These are phyloP conservation scores for Ianthella basta DNA, from an alignment of 37 sponge, comb jelly and placozoan species.

Conservation along the genomic window DNA sequence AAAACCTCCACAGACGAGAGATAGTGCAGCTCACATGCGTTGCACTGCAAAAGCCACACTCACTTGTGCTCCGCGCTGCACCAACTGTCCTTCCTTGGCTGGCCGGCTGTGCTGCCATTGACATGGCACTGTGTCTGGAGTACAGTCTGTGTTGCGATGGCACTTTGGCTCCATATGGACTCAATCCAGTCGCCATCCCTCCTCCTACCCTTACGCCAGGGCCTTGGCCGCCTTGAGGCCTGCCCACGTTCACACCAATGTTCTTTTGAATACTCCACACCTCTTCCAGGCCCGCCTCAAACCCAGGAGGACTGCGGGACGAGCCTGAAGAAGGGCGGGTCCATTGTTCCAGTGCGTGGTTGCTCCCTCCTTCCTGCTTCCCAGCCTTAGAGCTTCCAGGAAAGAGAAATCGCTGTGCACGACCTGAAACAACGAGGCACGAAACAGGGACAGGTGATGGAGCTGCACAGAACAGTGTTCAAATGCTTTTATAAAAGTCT, in stretches of 20 bases:
- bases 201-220: too few relatives aligned
- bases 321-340: neutral
- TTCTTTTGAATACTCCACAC: slow-evolving; percentile 80
- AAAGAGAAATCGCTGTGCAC: neutral
- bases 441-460: too few relatives aligned
- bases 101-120: slow-evolving; percentile 11
- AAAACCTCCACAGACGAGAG: too few relatives aligned
- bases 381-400: neutral
- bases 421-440: neutral
- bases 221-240: too few relatives aligned
- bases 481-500: too few relatives aligned
- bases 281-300: slow-evolving; percentile 68
- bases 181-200: too few relatives aligned
- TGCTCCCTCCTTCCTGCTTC: slow-evolving; percentile 7
- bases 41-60: neutral
- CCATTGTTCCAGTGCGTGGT: neutral
- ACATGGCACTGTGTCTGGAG: slow-evolving; percentile 20
- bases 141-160: neutral
- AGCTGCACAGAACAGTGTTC: too few relatives aligned
- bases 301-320: slow-evolving; percentile 15
- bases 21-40: too few relatives aligned
- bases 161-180: too few relatives aligned
- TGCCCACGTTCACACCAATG: slow-evolving; percentile 35
- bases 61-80: slow-evolving; percentile 13
- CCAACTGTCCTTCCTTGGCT: neutral